Percentiles rank a stretch among this genome's conserved stretches.
Conservation (phyloP, 2,888 invertebrate genomes). For the Hyppa rectilinea region DNA sequence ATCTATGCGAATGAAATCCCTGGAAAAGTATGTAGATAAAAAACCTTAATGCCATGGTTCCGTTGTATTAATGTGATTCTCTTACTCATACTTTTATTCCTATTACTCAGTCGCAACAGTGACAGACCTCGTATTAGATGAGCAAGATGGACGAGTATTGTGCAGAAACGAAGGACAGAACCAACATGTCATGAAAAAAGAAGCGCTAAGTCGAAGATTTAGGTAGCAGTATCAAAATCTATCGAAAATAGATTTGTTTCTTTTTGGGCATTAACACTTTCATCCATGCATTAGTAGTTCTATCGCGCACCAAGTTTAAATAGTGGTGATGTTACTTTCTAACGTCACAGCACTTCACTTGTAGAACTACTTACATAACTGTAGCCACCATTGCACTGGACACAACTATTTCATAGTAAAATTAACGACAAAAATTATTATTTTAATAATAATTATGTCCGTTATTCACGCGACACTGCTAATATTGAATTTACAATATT, state of each 20-base stretch:
- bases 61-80: not conserved
- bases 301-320: constrained; percentile 3
- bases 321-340: not conserved
- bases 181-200: constrained; percentile 26
- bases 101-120: constrained; percentile 41
- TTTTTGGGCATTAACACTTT: constrained; percentile 9
- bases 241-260: constrained; percentile 12
- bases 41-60: not conserved
- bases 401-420: constrained; percentile 2
- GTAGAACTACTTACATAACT: not conserved
- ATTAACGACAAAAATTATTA: not conserved
- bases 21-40: not conserved
- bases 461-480: not conserved
- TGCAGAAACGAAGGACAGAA: not conserved
- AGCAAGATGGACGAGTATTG: not conserved
- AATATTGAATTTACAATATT: not conserved
- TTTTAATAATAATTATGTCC: not conserved
- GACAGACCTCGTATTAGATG: constrained; percentile 2
- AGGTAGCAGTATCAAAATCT: constrained; percentile 39
- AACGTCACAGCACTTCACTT: not conserved
- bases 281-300: constrained; percentile 4
- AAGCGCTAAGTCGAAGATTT: constrained; percentile 17
- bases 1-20: not conserved
- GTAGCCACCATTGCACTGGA: constrained; percentile 7
- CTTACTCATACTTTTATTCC: constrained; percentile 22